Evolutionary conservation across 2,888 invertebrate genomes (phyloP).

Genomic region (Plagiodera versicolora): DNA sequence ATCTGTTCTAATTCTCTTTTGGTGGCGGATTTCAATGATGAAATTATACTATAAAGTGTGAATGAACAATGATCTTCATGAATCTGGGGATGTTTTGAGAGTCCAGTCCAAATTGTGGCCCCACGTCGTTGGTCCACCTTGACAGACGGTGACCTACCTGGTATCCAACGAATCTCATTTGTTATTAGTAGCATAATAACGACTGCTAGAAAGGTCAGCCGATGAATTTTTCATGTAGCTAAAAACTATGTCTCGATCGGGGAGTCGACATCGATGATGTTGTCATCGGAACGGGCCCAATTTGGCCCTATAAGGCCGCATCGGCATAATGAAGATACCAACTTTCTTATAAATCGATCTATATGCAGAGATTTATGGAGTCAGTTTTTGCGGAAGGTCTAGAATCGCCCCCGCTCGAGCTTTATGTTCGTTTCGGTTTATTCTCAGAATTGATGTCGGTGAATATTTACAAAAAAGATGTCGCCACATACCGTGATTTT

Average conservation of each 20-base stretch:
- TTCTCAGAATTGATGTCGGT: neutral
- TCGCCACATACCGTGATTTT: neutral
- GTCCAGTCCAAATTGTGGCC: neutral
- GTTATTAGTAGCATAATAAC: slow-evolving; percentile 34
- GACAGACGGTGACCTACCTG: slow-evolving; percentile 1
- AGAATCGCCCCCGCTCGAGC: slow-evolving; percentile 26
- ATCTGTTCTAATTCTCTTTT: too few species aligned
- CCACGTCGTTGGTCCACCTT: neutral
- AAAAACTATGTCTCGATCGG: slow-evolving; percentile 51
- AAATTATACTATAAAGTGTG: too few species aligned
- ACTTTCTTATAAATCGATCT: slow-evolving; percentile 48
- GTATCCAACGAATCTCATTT: slow-evolving; percentile 18
- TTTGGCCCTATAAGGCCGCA: slow-evolving; percentile 55
- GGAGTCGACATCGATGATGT: slow-evolving; percentile 53
- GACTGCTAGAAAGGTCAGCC: slow-evolving; percentile 40
- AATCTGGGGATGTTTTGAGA: too few species aligned
- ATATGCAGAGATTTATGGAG: slow-evolving; percentile 53
- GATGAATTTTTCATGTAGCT: slow-evolving; percentile 51
- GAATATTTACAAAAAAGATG: neutral
- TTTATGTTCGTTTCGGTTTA: slow-evolving; percentile 7
- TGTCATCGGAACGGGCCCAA: slow-evolving; percentile 54
- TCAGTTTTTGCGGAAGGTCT: slow-evolving; percentile 47
- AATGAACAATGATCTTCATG: too few species aligned
- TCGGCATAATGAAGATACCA: slow-evolving; percentile 56
- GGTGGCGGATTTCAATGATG: too few species aligned